Evolutionary conservation across 2,113 vertebrate genomes (phyloP).

Genomic region (Otis tarda): DNA sequence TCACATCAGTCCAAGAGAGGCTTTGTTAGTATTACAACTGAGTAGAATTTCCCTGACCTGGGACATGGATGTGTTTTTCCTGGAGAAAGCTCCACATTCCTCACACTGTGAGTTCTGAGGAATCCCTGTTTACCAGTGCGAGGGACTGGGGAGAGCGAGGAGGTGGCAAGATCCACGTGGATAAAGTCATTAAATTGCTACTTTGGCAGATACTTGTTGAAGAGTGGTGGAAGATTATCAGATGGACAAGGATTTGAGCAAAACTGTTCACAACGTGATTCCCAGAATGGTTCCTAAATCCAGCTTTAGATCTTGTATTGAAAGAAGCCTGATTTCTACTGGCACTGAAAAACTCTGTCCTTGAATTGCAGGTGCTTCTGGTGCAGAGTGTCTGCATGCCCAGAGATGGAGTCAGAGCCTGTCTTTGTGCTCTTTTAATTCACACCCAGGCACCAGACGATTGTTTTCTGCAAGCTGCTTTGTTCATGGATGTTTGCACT

Average conservation of each 20-base stretch:
- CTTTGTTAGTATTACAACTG: not conserved
- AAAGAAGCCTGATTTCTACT: not conserved
- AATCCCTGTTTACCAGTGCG: not conserved
- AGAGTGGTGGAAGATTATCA: not conserved
- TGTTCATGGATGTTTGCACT: not conserved
- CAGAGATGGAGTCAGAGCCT: conserved; percentile 20
- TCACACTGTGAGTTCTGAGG: not conserved
- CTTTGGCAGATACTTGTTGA: not conserved
- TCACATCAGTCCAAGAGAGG: not conserved
- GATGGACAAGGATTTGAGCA: not conserved
- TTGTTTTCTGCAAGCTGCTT: not conserved
- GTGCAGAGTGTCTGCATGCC: not conserved
- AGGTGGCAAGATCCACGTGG: not conserved
- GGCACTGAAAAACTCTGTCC: not conserved
- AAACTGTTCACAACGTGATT: not conserved
- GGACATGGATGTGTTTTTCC: not conserved
- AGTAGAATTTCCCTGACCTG: not conserved
- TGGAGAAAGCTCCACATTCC: not conserved
- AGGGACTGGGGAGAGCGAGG: not conserved
- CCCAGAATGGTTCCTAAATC: not conserved
- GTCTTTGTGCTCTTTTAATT: not conserved
- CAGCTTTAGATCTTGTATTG: not conserved
- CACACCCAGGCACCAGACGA: not conserved
- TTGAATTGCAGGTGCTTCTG: not conserved
- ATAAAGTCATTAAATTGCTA: not conserved